Percentiles rank a stretch among this genome's conserved stretches.
phyloP scores from a whole-genome alignment of 2,888 invertebrate genomes.

The Conistra vaccinii region DNA sequence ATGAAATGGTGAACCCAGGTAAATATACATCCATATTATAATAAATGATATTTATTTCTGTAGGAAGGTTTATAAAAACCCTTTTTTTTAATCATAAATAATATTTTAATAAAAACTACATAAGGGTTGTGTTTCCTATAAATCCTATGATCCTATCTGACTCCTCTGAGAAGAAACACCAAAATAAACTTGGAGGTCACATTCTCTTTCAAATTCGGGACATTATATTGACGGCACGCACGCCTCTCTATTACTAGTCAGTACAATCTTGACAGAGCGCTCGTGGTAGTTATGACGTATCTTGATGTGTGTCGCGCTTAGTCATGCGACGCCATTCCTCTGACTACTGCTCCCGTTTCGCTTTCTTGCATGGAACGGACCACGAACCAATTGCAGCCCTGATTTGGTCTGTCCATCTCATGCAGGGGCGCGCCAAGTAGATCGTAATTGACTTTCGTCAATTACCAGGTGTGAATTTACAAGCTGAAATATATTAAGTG shows the following conservation, averaged over 20 bases:
- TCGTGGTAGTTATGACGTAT: background rate
- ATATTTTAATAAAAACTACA: background rate
- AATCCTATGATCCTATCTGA: background rate
- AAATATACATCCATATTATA: slow-evolving; percentile 52
- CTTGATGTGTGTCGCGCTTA: background rate
- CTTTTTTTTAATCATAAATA: background rate
- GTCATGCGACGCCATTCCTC: background rate
- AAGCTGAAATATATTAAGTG: background rate
- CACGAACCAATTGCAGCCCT: background rate
- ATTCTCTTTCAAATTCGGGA: background rate
- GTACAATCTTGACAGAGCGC: background rate
- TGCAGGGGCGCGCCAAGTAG: background rate
- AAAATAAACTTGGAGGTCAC: background rate
- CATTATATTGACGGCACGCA: background rate
- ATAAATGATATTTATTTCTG: background rate
- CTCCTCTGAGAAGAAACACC: background rate
- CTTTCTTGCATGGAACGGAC: background rate
- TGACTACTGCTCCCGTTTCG: background rate
- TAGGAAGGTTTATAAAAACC: background rate
- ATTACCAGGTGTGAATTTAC: background rate
- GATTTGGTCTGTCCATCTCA: background rate
- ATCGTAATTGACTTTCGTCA: background rate
- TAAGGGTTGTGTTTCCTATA: background rate
- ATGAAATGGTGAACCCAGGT: slow-evolving; percentile 83
- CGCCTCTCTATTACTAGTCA: background rate